These are phyloP conservation scores for Chiroxiphia lanceolata DNA, from an alignment of 2,797 vertebrate species.

Conservation along the genomic window DNA sequence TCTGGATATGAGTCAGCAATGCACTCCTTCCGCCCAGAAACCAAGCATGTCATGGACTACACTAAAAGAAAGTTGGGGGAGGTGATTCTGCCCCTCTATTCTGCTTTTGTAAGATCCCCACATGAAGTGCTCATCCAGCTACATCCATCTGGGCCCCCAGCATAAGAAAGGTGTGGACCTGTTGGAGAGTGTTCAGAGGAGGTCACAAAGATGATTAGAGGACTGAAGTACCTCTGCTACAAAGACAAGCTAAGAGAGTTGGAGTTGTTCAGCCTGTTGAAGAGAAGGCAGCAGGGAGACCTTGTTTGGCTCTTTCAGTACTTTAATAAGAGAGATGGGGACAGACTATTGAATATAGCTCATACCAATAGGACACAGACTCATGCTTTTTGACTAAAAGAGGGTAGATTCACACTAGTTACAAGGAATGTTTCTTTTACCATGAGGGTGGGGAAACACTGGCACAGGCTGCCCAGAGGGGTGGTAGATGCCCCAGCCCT, in stretches of 20 bases:
- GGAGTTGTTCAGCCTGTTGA: background rate
- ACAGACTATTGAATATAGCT: background rate
- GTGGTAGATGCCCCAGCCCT: background rate
- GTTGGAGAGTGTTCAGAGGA: fast-evolving
- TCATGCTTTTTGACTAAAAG: background rate
- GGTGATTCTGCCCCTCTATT: background rate
- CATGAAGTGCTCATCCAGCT: background rate
- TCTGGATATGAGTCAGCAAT: background rate
- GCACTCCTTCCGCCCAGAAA: background rate
- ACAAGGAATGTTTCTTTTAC: background rate
- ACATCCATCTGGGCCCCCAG: background rate
- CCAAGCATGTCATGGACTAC: background rate
- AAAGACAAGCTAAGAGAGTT: background rate
- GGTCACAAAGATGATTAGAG: too few relatives aligned
- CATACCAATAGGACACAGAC: fast-evolving
- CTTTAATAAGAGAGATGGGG: background rate
- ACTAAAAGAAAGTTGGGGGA: background rate
- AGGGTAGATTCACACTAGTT: background rate
- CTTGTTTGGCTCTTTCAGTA: fast-evolving
- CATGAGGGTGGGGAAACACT: fast-evolving
- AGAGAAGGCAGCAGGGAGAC: background rate
- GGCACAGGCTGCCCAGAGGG: background rate
- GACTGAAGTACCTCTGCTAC: fast-evolving
- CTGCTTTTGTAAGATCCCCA: background rate
- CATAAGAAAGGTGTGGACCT: background rate